Conservation (phyloP, 92 coral and sea anemone species). For the Hydrozoanthus gracilis region DNA sequence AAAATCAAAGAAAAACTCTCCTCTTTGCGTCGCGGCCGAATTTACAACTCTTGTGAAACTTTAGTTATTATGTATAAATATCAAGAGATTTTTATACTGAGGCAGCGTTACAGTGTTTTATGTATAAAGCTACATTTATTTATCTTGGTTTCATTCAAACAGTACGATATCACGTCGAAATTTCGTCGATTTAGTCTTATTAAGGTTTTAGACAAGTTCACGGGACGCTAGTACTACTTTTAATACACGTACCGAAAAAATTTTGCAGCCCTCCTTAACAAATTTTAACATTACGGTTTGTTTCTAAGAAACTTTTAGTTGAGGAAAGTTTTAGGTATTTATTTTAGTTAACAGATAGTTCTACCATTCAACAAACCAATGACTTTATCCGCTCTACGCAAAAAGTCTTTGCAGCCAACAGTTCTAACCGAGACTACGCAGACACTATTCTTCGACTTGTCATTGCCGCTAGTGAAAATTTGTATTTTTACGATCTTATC, state of each 20-base stretch:
- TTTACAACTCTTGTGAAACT: constrained; percentile 47
- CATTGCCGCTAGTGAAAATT: constrained; percentile 19
- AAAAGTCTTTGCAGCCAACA: neutral
- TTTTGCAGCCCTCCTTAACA: constrained; percentile 33
- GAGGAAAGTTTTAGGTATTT: neutral
- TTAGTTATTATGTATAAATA: neutral
- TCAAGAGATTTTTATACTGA: neutral
- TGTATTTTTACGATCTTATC: constrained; percentile 41
- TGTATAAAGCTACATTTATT: neutral
- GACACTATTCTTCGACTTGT: constrained; percentile 28
- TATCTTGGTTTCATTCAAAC: neutral
- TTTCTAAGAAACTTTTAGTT: neutral
- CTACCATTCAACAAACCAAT: constrained; percentile 5
- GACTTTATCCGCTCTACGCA: neutral
- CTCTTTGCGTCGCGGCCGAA: constrained; percentile 39
- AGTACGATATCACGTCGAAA: too few species aligned
- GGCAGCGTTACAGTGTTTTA: neutral
- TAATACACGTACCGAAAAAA: neutral
- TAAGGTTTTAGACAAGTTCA: neutral
- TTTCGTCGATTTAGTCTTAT: too few species aligned
- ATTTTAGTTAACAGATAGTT: neutral
- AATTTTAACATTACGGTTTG: neutral
- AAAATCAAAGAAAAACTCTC: constrained; percentile 47
- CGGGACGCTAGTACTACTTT: neutral
- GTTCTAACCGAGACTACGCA: neutral